phyloP scores from a whole-genome alignment of 1,140 invertebrate species.

The Stegodyphus mimosarum region DNA sequence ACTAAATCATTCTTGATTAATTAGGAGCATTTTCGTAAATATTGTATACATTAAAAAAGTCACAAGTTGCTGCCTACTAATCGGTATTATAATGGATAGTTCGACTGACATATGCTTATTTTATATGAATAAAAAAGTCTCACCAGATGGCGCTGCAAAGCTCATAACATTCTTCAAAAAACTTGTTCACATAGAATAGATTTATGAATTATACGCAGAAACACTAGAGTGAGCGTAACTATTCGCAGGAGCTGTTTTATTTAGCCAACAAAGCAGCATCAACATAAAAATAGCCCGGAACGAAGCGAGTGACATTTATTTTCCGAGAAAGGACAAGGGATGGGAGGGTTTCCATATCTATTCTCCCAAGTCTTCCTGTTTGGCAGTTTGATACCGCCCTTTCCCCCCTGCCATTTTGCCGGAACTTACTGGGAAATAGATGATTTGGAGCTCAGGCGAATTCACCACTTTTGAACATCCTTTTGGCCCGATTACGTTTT shows the following conservation, averaged over 20 bases:
- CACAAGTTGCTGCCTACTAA: too few species aligned
- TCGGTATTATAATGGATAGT: too few species aligned
- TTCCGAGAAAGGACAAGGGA: conserved; percentile 35
- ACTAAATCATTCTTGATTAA: too few species aligned
- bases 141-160: too few species aligned
- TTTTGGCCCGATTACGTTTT: conserved; percentile 45
- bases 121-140: too few species aligned
- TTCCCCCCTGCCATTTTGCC: background rate
- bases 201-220: conserved; percentile 41
- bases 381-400: conserved; percentile 9
- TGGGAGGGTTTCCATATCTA: conserved; percentile 46
- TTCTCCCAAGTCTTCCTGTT: conserved; percentile 45
- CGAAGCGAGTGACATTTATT: conserved; percentile 45
- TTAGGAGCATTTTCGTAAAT: too few species aligned
- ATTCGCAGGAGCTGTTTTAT: background rate
- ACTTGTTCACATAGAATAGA: too few species aligned
- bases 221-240: background rate
- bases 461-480: conserved; percentile 48
- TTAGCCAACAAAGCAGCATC: background rate
- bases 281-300: conserved; percentile 29
- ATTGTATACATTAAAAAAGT: too few species aligned
- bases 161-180: too few species aligned
- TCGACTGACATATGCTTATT: too few species aligned
- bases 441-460: conserved; percentile 38
- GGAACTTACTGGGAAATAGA: conserved; percentile 50